A percentile compares a stretch with the other conserved stretches of the same genome.
phyloP scores from a whole-genome alignment of 2,797 vertebrate species.

The Galaxias olidus region DNA sequence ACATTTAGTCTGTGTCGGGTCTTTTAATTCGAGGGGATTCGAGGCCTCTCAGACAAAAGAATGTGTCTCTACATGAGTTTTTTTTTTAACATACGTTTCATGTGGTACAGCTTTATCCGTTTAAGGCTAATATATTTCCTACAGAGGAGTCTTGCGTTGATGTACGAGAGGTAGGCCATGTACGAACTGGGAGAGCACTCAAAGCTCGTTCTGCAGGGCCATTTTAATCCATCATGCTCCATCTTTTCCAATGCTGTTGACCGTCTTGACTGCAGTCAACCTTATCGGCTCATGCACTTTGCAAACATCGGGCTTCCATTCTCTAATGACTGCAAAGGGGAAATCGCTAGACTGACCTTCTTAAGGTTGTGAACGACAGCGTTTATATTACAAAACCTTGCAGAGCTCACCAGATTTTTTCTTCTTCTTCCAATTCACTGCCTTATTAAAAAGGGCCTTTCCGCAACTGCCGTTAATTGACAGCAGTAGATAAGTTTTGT shows the following conservation, averaged over 20 bases:
- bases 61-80: no score
- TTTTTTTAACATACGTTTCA: no score
- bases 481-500: conserved; percentile 18
- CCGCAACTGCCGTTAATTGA: conserved; percentile 28
- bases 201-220: conserved; percentile 21
- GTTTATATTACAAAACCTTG: conserved; percentile 27
- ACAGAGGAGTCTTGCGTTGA: conserved; percentile 26
- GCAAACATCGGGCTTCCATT: conserved; percentile 38
- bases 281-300: conserved; percentile 34
- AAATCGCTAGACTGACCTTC: conserved; percentile 36
- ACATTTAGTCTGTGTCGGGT: no score
- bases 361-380: conserved; percentile 26
- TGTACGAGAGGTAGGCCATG: conserved; percentile 38
- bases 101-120: no score
- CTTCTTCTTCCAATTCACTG: conserved; percentile 1
- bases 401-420: background rate
- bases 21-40: no score
- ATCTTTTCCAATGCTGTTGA: conserved; percentile 48
- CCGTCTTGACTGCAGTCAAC: conserved; percentile 29
- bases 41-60: no score
- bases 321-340: conserved; percentile 43
- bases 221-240: conserved; percentile 55
- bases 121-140: conserved; percentile 25
- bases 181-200: conserved; percentile 31
- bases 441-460: conserved; percentile 2